These are phyloP conservation scores for Aleadryas rufinucha DNA, from an alignment of 2,113 vertebrate species.

Conservation along the genomic window DNA sequence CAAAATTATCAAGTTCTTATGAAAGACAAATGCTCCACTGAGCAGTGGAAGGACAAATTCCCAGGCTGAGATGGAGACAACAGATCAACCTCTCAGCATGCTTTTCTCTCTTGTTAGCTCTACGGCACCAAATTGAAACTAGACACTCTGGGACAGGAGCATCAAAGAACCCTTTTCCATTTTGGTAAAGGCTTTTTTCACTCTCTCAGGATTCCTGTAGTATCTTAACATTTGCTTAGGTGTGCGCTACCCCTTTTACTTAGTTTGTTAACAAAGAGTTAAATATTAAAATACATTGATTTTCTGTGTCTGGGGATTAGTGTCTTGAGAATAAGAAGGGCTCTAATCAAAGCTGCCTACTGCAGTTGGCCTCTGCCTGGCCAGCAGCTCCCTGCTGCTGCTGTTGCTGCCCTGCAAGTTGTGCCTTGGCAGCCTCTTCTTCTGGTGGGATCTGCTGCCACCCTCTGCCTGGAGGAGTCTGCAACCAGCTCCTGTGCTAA, in stretches of 20 bases:
- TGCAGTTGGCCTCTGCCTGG: not conserved
- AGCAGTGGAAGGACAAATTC: not conserved
- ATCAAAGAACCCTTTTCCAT: not conserved
- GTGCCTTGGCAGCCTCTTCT: not conserved
- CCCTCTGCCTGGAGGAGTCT: constrained; percentile 31
- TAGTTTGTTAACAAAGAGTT: not conserved
- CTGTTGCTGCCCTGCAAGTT: accelerated
- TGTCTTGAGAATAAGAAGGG: not conserved
- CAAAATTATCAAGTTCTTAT: not conserved
- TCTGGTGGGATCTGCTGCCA: constrained; percentile 21
- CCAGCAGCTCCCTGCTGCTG: not conserved
- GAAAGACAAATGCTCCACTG: not conserved
- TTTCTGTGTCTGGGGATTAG: constrained; percentile 19
- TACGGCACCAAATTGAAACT: not conserved
- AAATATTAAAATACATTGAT: not conserved
- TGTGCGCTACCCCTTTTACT: not conserved
- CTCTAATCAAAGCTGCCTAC: not conserved
- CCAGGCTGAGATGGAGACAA: not conserved
- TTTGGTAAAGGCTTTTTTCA: not conserved
- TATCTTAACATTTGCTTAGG: not conserved
- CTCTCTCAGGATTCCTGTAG: not conserved
- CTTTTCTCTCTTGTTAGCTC: not conserved
- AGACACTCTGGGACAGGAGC: not conserved
- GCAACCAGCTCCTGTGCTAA: not conserved
- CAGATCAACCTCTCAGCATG: not conserved